phyloP scores from a whole-genome alignment of 2,113 vertebrate species.

The Ceratotherium simum region DNA sequence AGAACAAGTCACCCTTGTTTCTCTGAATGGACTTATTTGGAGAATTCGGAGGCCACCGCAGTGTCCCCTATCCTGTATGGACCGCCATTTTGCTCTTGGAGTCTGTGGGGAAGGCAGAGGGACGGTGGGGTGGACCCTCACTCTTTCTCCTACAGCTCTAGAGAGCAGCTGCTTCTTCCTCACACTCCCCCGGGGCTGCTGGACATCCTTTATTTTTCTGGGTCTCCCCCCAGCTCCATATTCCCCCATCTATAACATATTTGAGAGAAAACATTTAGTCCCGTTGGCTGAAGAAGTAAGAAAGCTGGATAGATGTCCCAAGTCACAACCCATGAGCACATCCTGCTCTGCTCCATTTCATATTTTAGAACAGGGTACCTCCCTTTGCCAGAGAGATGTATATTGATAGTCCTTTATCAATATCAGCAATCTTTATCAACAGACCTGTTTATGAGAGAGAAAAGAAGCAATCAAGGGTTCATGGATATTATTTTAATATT shows the following conservation, averaged over 20 bases:
- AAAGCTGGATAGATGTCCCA: background rate
- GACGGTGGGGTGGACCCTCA: background rate
- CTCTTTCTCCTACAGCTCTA: fast-evolving
- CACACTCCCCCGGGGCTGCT: background rate
- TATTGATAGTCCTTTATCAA: background rate
- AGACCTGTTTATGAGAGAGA: background rate
- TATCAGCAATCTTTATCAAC: background rate
- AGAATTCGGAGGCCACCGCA: background rate
- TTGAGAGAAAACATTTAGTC: background rate
- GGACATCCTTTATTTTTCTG: background rate
- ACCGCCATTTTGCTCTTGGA: background rate
- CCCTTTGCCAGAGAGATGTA: background rate
- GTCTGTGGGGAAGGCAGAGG: background rate
- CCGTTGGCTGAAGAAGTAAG: background rate
- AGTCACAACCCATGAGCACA: fast-evolving
- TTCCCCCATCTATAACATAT: too few relatives aligned
- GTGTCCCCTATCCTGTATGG: background rate
- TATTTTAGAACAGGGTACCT: background rate
- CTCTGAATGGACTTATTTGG: background rate
- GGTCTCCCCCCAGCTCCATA: background rate
- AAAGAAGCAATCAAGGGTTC: background rate
- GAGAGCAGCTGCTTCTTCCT: fast-evolving
- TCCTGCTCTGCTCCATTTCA: fast-evolving
- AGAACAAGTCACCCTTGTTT: slow-evolving; percentile 42
- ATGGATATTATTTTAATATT: background rate